phyloP scores from a whole-genome alignment of 2,888 invertebrate species.

The Andrena chrysosceles region DNA sequence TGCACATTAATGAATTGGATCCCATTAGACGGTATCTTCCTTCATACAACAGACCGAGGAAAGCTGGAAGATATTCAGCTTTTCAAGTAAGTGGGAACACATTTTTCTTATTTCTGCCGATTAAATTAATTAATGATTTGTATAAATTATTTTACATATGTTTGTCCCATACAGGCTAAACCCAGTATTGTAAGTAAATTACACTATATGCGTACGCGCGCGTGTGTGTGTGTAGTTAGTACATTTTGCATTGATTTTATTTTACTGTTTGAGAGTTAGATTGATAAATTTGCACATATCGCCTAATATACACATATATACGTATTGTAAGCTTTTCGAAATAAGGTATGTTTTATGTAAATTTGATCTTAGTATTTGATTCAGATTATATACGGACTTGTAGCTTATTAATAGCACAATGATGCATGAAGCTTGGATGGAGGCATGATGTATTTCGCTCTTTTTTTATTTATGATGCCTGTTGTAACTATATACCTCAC shows the following conservation, averaged over 20 bases:
- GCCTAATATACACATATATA: background rate
- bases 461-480: constrained; percentile 26
- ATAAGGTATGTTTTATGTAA: too few relatives aligned
- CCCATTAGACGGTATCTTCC: constrained; percentile 97
- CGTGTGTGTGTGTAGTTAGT: background rate
- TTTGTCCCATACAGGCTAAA: constrained; percentile 86
- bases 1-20: constrained; percentile 98
- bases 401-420: background rate
- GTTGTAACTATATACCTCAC: constrained; percentile 5
- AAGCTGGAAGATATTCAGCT: constrained; percentile 97
- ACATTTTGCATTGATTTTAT: constrained; percentile 13
- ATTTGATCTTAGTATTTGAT: too few relatives aligned
- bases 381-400: background rate
- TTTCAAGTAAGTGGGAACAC: constrained; percentile 92
- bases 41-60: constrained; percentile 96
- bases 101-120: background rate
- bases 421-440: constrained; percentile 37
- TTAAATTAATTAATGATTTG: constrained; percentile 33
- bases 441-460: constrained; percentile 43
- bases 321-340: background rate
- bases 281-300: constrained; percentile 6
- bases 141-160: constrained; percentile 55
- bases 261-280: constrained; percentile 18
- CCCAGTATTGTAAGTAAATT: constrained; percentile 87
- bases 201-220: constrained; percentile 62